phyloP scores from a whole-genome alignment of 2,888 invertebrate genomes.

The Ptilodon capucinus region DNA sequence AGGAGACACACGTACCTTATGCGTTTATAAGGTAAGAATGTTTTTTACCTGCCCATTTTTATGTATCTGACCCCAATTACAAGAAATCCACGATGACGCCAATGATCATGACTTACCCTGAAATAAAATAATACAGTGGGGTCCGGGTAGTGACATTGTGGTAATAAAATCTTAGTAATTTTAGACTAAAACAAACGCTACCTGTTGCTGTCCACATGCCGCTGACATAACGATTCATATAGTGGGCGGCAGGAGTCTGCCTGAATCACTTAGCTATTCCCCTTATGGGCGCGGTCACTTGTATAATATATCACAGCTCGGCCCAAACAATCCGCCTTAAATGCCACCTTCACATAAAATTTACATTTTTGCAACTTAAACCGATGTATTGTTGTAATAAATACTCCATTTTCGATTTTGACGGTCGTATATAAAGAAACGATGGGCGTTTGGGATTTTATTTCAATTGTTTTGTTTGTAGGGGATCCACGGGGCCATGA shows the following conservation, averaged over 20 bases:
- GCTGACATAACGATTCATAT: slow-evolving; percentile 6
- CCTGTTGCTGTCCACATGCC: slow-evolving; percentile 1
- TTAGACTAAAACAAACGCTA: slow-evolving; percentile 2
- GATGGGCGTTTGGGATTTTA: slow-evolving; percentile 48
- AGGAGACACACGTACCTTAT: neutral
- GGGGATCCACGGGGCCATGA: slow-evolving; percentile 58
- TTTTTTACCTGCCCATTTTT: neutral
- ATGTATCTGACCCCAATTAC: too few relatives aligned
- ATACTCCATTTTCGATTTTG: slow-evolving; percentile 70
- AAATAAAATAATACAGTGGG: too few relatives aligned
- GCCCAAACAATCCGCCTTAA: slow-evolving; percentile 62
- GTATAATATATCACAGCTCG: slow-evolving; percentile 57
- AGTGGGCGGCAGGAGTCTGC: slow-evolving; percentile 34
- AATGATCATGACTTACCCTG: too few relatives aligned
- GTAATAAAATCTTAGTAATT: slow-evolving; percentile 2
- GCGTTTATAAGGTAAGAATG: neutral
- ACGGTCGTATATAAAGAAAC: slow-evolving; percentile 69
- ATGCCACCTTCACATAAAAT: slow-evolving; percentile 70
- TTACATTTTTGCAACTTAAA: slow-evolving; percentile 69
- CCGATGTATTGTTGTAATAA: slow-evolving; percentile 64
- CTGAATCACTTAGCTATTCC: slow-evolving; percentile 28
- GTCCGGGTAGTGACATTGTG: too few relatives aligned
- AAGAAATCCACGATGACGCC: too few relatives aligned
- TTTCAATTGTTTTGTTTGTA: slow-evolving; percentile 54
- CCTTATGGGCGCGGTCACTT: slow-evolving; percentile 48